These are phyloP conservation scores for Aphidius gifuensis DNA, from an alignment of 1,140 invertebrate genomes.

Conservation along the genomic window DNA sequence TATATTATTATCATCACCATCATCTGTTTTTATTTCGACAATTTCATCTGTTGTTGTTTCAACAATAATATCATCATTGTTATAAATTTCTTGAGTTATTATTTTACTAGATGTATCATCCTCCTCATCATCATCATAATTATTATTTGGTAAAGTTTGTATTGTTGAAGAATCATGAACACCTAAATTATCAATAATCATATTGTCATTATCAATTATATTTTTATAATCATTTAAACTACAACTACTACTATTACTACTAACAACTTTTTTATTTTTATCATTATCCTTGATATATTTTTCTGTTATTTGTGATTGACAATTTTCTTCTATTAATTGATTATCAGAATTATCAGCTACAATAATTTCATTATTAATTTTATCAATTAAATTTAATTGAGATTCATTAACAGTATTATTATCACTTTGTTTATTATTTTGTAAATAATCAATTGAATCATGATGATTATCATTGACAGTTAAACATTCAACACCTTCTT, in stretches of 20 bases:
- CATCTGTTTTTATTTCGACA: no score
- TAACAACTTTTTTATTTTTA: not conserved
- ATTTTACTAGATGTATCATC: no score
- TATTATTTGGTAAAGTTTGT: no score
- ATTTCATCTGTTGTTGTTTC: no score
- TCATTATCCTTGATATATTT: no score
- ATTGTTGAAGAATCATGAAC: not conserved
- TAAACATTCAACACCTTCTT: slow-evolving; percentile 32
- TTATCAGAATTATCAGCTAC: slow-evolving; percentile 1
- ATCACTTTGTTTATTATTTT: not conserved
- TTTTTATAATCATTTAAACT: no score
- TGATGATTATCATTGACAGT: slow-evolving; percentile 20
- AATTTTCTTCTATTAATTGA: slow-evolving; percentile 8
- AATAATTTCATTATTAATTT: not conserved
- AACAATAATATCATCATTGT: no score
- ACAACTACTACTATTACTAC: no score
- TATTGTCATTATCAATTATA: not conserved
- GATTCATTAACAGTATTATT: not conserved
- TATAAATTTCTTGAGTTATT: no score
- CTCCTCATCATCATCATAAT: not conserved
- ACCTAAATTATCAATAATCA: not conserved
- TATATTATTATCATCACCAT: no score
- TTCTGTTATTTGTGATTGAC: not conserved
- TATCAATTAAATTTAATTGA: not conserved
- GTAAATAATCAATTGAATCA: not conserved